A percentile compares a stretch with the other conserved stretches of the same genome.
phyloP scores from a whole-genome alignment of 2,888 invertebrate genomes.

The Diadromus collaris region DNA sequence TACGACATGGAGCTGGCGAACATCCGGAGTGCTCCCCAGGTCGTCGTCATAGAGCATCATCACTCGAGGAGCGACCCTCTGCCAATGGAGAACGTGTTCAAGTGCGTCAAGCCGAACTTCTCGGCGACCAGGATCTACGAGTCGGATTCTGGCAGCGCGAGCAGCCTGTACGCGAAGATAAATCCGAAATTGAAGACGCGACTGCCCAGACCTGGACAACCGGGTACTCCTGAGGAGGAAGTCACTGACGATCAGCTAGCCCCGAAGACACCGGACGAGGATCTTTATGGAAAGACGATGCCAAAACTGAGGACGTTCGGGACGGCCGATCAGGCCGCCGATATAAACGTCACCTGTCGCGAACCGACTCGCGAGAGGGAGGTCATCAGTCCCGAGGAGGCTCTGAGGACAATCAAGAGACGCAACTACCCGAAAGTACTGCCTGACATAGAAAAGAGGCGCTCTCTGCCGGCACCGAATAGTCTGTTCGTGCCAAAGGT shows the following conservation, averaged over 20 bases:
- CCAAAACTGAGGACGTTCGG: conserved; percentile 75
- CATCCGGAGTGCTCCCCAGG: conserved; percentile 69
- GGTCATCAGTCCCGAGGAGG: conserved; percentile 85
- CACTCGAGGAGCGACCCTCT: conserved; percentile 78
- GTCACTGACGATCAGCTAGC: conserved; percentile 45
- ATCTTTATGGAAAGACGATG: conserved; percentile 70
- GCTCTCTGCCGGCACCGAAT: conserved; percentile 75
- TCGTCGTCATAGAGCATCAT: conserved; percentile 78
- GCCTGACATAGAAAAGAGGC: conserved; percentile 85
- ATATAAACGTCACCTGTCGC: conserved; percentile 89
- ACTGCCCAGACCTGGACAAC: conserved; percentile 62
- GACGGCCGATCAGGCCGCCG: conserved; percentile 69
- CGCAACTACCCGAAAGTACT: conserved; percentile 93
- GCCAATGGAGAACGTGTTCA: conserved; percentile 76
- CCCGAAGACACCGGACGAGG: conserved; percentile 63
- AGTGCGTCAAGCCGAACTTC: conserved; percentile 77
- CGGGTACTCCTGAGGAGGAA: conserved; percentile 48
- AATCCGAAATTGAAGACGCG: conserved; percentile 75
- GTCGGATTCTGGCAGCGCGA: conserved; percentile 77
- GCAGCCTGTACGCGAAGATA: conserved; percentile 77
- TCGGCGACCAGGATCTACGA: conserved; percentile 73
- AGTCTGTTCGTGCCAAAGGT: conserved; percentile 70
- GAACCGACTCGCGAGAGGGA: conserved; percentile 79
- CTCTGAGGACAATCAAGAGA: conserved; percentile 87
- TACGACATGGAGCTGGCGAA: conserved; percentile 62